Evolutionary conservation across 2,113 vertebrate species (phyloP), one percentile per base, ranked within the genome.

Genomic region (Nerophis lumbriciformis): DNA sequence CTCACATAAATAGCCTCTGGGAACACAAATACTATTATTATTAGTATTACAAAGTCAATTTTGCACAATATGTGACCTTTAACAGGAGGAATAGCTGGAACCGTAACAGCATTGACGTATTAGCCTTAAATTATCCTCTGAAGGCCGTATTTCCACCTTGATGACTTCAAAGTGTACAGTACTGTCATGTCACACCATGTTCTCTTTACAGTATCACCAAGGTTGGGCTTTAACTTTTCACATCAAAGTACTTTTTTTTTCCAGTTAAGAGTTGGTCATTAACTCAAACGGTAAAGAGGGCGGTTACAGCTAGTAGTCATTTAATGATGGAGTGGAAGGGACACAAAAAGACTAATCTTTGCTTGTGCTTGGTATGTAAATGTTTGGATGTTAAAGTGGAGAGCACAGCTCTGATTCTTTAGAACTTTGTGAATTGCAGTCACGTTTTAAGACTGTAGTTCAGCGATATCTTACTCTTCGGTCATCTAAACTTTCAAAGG

Each of bases 301-400:
- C 13, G 37, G 51, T 58, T 16, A 49, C 16, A n/a, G 53, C 55
- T 19, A 61, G 44, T 53, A 16, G 48, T n/a, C 52, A 63, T 69
- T 78, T 55, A 61, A 62, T 68, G 59, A 68, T 10, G 28, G 55
- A 59, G 16, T 6, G 58, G 68, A 61, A 63, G 56, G 60, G 59
- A 57, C 54, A 64, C 60, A 66, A 62, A 68, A 52, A 55, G 35
- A 60, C 56, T 64, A 64, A 59, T 66, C 28, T 59, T 52, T 36
- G 19, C 36, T 54, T 67, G 52, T 28, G 48, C 28, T 60, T 59
- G 57, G 36, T 67, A 56, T 65, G 68, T 80, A 76, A 82, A 80
- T 78, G 73, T 79, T 77, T 77, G 53, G 56, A 71, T 53, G 77
- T 66, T 35, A 51, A 72, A 78, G 50, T 36, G 65, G 54, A 57